Evolutionary conservation across 2,888 invertebrate species (phyloP).

Genomic region (Synergus umbraculus): DNA sequence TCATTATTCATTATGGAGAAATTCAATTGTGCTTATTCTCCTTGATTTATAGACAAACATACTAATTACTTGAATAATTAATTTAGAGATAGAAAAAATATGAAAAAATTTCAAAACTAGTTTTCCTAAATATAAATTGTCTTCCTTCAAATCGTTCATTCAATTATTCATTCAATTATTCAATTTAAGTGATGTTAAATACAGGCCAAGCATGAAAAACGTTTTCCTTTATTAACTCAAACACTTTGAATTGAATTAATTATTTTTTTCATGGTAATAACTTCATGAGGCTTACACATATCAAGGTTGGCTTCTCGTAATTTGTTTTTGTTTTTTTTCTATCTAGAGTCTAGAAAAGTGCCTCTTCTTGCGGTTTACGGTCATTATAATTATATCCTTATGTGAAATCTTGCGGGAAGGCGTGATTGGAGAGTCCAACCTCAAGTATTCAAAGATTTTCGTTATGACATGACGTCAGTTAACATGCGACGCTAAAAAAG

Average conservation of each 20-base stretch:
- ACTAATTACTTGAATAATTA: too few species aligned
- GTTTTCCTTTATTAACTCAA: not conserved
- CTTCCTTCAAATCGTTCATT: not conserved
- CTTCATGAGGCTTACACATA: not conserved
- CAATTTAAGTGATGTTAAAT: not conserved
- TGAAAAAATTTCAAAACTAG: too few species aligned
- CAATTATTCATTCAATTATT: not conserved
- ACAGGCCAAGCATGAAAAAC: not conserved
- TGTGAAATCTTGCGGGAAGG: slow-evolving; percentile 13
- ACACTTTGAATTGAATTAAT: not conserved
- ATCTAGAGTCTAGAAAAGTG: slow-evolving; percentile 6
- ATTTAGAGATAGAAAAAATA: too few species aligned
- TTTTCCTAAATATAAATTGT: not conserved
- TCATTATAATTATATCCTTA: slow-evolving; percentile 21
- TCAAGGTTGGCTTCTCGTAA: not conserved
- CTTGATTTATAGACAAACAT: too few species aligned
- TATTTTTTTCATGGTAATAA: slow-evolving; percentile 6
- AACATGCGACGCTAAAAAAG: slow-evolving; percentile 31
- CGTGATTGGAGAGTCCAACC: not conserved
- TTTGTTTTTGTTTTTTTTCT: not conserved
- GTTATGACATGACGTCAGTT: slow-evolving; percentile 38
- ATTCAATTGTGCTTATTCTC: too few species aligned
- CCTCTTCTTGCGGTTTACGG: slow-evolving; percentile 27
- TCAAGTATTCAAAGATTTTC: slow-evolving; percentile 28
- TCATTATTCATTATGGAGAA: too few species aligned